Evolutionary conservation across 2,797 vertebrate genomes (phyloP).

Genomic region (Manis pentadactyla): DNA sequence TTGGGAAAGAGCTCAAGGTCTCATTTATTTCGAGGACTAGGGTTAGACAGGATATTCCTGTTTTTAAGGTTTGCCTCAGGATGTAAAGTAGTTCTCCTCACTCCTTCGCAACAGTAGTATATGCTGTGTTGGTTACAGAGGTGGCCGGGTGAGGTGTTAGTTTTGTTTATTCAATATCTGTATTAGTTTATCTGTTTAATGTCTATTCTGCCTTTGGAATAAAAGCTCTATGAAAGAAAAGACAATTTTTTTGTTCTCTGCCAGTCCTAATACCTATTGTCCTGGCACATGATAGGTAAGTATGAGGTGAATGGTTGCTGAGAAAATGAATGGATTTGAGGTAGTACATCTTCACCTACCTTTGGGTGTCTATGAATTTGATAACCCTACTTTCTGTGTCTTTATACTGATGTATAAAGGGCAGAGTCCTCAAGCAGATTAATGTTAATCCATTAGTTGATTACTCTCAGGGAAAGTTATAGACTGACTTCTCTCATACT

Average conservation of each 20-base stretch:
- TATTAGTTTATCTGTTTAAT: neutral
- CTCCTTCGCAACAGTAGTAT: neutral
- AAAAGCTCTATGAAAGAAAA: neutral
- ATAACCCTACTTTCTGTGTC: constrained; percentile 3
- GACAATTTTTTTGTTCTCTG: neutral
- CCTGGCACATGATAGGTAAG: neutral
- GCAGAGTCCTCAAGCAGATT: neutral
- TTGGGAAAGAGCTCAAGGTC: neutral
- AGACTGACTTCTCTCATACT: neutral
- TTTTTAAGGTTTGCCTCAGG: constrained; percentile 15
- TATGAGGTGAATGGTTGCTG: neutral
- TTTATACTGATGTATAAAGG: neutral
- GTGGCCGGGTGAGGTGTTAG: neutral
- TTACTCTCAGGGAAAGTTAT: neutral
- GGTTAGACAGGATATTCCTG: neutral
- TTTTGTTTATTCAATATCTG: constrained; percentile 42
- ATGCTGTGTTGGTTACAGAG: neutral
- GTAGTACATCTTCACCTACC: neutral
- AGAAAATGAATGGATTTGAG: neutral
- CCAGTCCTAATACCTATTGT: neutral
- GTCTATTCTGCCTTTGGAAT: neutral
- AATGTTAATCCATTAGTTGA: neutral
- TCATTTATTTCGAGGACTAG: constrained; percentile 27
- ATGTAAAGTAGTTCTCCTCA: neutral
- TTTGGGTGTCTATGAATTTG: neutral